Base-by-base conservation (phyloP, 2,113 vertebrate genomes). In the Collichthys lucidus region DNA sequence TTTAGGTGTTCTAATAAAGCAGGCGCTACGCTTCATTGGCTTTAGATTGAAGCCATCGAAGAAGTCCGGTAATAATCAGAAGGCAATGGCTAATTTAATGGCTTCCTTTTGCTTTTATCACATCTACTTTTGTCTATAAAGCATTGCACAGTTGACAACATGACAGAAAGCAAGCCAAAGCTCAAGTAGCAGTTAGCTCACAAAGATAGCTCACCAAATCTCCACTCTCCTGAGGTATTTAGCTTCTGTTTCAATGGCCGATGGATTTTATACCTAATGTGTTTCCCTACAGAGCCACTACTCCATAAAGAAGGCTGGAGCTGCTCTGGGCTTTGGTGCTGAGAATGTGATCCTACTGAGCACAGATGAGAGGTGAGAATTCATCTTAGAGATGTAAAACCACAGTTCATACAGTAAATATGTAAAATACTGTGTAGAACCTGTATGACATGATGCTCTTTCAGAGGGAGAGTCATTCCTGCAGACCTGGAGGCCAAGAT, bases 261-360 rank as follows among this genome's bases (percentile, higher is more conserved):
- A 19, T 55, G 24, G 59, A 17, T 76, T 17, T 16, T 49, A n/a
- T 52, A 16, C 31, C 11, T 24, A 6, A n/a, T 60, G 22, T 82
- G 17, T 86, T 57, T 89, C 83, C 64, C 93, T 92, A 69, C 93
- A 99, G 98, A 99, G 98, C 92, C 98, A 99, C 94, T 99, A 99
- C 89, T 99, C 98, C 29, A 99, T 99, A 92, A 99, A 98, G 93
- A 99, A 99, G 90, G 97, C 98, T 40, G 98, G 98, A 73, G 96
- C 98, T 64, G 97, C 97, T 0, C 96, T 99, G 86, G 98, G 98
- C 15, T 99, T 99, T 87, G 98, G 98, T 83, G 95, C 95, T 1
- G 98, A 99, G 71, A 99, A 99, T 11, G 98, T 99, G 85, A 95
- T 99, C 93, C 95, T 99, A 93, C 95, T 99, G 92, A 98, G 97